Base-by-base conservation (phyloP, 2,113 vertebrate species). In the Ptilonorhynchus violaceus region DNA sequence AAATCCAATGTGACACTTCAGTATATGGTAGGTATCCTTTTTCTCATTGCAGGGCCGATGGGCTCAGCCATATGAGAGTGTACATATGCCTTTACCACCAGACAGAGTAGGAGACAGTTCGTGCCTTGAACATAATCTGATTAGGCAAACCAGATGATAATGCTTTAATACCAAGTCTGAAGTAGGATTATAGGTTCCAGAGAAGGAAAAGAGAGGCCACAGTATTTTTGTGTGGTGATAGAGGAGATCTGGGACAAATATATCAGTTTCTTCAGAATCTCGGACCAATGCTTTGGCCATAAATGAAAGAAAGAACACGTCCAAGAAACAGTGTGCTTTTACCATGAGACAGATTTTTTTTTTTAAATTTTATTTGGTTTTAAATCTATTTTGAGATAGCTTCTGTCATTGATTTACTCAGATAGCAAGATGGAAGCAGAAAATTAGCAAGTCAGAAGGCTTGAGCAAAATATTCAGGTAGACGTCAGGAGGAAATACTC, bases 1-100 rank as follows among this genome's bases (percentile, higher is more conserved):
- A 89, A 76, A 56, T 56, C 20, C 35, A 35, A 60, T n/a, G 2
- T 25, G 11, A 35, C 42, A 5, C 4, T 92, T 69, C n/a, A 46
- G 15, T 47, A 39, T 6, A 55, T 3, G 6, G 2, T 15, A 39
- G 2, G 0, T 11, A 41, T 39, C 6, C 2, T 64, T 74, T 37
- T 60, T 37, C 18, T 46, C 17, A 23, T 28, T 33, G 11, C 13
- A 68, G 8, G 13, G 6, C 25, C 10, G 23, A 55, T 24, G 8
- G 17, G 6, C 9, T 30, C 47, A 53, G n/a, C 9, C 17, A 31
- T 20, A 9, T 53, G 18, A 63, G 23, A 10, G 4, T 1, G 1
- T 7, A 64, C 37, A 23, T 18, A 11, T n/a, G 19, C 12, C 53
- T 69, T 44, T 41, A 33, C 15, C 10, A 46, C 11, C 5, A 12